phyloP scores from a whole-genome alignment of 2,113 vertebrate species.

The Raja brachyura region DNA sequence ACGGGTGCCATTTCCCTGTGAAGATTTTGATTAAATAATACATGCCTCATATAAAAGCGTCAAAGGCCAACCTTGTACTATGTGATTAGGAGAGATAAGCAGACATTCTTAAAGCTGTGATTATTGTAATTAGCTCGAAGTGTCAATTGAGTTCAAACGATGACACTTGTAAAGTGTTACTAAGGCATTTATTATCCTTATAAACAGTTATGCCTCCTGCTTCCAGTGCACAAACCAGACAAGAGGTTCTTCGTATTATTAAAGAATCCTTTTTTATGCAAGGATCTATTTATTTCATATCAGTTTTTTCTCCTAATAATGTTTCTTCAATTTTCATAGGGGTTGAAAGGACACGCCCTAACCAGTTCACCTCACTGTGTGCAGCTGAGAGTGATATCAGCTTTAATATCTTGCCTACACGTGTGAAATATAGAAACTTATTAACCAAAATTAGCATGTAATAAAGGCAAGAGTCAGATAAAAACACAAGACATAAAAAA shows the following conservation, averaged over 20 bases:
- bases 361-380: background rate
- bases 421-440: slow-evolving; percentile 16
- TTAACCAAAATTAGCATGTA: background rate
- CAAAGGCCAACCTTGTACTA: slow-evolving; percentile 58
- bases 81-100: slow-evolving; percentile 93
- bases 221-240: slow-evolving; percentile 14
- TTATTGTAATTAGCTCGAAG: slow-evolving; percentile 94
- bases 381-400: background rate
- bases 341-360: background rate
- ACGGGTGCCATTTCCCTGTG: slow-evolving; percentile 73
- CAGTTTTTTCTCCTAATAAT: slow-evolving; percentile 25
- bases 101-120: slow-evolving; percentile 88
- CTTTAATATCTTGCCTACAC: slow-evolving; percentile 23
- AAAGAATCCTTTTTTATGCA: slow-evolving; percentile 28
- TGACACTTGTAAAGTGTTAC: slow-evolving; percentile 64
- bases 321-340: slow-evolving; percentile 7
- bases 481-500: background rate
- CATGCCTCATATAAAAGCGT: slow-evolving; percentile 57
- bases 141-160: slow-evolving; percentile 66
- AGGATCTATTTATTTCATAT: slow-evolving; percentile 31
- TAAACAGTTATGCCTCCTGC: slow-evolving; percentile 50
- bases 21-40: slow-evolving; percentile 98
- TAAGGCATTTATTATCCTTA: slow-evolving; percentile 94
- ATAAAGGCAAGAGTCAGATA: slow-evolving; percentile 8
- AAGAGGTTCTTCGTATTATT: slow-evolving; percentile 10